Conservation (phyloP, 2,888 invertebrate species). For the Lycophotia porphyrea region DNA sequence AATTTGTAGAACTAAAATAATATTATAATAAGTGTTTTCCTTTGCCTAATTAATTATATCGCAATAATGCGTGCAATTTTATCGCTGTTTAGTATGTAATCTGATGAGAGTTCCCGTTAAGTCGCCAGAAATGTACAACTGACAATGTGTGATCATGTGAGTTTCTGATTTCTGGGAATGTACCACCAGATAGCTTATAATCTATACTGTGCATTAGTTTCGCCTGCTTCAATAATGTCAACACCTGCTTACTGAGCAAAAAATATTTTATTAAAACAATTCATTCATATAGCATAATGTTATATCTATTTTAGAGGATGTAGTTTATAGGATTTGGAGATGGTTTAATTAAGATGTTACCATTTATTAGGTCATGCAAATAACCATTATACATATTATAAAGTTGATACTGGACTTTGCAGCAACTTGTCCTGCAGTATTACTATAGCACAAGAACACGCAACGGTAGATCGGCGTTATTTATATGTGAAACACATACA, state of each 20-base stretch:
- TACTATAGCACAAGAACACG: conserved; percentile 74
- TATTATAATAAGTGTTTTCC: conserved; percentile 86
- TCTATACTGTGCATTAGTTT: conserved; percentile 83
- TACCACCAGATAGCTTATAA: conserved; percentile 45
- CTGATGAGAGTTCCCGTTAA: conserved; percentile 76
- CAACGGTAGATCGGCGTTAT: conserved; percentile 70
- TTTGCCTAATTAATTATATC: conserved; percentile 88
- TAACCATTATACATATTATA: conserved; percentile 57
- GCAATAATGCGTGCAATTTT: conserved; percentile 85
- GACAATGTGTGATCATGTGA: conserved; percentile 78
- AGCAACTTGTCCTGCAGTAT: conserved; percentile 70
- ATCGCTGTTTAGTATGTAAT: conserved; percentile 81
- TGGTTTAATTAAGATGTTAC: conserved; percentile 81
- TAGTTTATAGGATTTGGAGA: conserved; percentile 85
- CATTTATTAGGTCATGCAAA: conserved; percentile 75
- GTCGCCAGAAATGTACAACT: conserved; percentile 80
- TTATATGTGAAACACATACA: conserved; percentile 65
- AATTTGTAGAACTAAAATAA: conserved; percentile 84
- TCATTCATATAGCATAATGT: conserved; percentile 83
- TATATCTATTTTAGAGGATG: conserved; percentile 79
- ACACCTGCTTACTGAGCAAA: conserved; percentile 56
- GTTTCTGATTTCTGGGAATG: conserved; percentile 78
- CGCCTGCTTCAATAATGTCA: conserved; percentile 77
- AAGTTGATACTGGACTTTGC: conserved; percentile 66
- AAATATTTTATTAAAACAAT: conserved; percentile 87